phyloP scores from a whole-genome alignment of 2,888 invertebrate species.

The Agrochola litura region DNA sequence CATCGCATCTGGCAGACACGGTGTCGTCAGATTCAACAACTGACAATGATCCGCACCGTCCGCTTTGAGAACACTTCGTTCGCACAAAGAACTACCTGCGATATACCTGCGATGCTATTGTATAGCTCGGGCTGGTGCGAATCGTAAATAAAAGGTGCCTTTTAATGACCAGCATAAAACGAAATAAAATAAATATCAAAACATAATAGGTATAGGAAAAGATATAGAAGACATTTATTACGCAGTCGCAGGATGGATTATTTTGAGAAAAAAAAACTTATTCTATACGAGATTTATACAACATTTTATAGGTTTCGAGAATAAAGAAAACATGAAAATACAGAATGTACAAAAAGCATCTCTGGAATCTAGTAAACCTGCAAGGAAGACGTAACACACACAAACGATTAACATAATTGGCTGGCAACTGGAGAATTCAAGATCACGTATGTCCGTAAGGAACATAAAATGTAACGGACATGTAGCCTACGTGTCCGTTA shows the following conservation, averaged over 20 bases:
- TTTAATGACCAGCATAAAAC: slow-evolving; percentile 57
- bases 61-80: slow-evolving; percentile 64
- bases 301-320: background rate
- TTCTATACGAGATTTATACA: slow-evolving; percentile 7
- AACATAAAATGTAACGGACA: slow-evolving; percentile 67
- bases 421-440: slow-evolving; percentile 40
- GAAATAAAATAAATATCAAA: slow-evolving; percentile 60
- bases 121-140: slow-evolving; percentile 48
- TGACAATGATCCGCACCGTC: slow-evolving; percentile 73
- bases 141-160: slow-evolving; percentile 61
- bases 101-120: slow-evolving; percentile 73
- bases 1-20: slow-evolving; percentile 85
- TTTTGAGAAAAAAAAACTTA: slow-evolving; percentile 11
- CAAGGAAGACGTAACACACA: slow-evolving; percentile 15
- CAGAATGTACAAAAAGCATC: background rate
- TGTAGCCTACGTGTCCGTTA: slow-evolving; percentile 24
- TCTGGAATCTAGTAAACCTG: background rate
- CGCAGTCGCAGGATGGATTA: slow-evolving; percentile 1
- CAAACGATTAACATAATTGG: slow-evolving; percentile 40
- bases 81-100: slow-evolving; percentile 75
- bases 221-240: slow-evolving; percentile 53
- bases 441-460: slow-evolving; percentile 55
- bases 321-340: background rate
- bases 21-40: slow-evolving; percentile 77
- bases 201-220: slow-evolving; percentile 41